phyloP scores from a whole-genome alignment of 2,888 invertebrate genomes.

The Drosophila pullipes region DNA sequence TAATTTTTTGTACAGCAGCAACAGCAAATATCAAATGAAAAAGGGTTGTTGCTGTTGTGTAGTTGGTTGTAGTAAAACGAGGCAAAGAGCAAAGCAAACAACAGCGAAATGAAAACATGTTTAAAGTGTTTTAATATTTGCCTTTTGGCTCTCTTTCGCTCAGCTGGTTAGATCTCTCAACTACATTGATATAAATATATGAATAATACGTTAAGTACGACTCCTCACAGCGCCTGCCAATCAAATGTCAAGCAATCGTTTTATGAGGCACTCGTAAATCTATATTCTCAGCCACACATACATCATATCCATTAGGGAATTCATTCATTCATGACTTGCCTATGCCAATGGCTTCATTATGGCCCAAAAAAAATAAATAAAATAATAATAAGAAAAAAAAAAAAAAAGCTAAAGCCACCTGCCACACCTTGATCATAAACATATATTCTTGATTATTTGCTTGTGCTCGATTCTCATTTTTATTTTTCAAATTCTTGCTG shows the following conservation, averaged over 20 bases:
- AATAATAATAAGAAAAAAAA: not conserved
- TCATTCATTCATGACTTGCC: conserved; percentile 37
- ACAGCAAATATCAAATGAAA: conserved; percentile 49
- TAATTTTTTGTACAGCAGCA: conserved; percentile 57
- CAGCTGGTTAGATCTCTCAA: conserved; percentile 12
- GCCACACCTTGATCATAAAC: conserved; percentile 65
- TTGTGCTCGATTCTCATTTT: conserved; percentile 55
- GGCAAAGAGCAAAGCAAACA: conserved; percentile 71
- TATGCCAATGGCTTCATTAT: conserved; percentile 68
- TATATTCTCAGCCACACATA: conserved; percentile 17
- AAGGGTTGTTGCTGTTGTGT: conserved; percentile 57
- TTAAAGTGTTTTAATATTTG: conserved; percentile 67
- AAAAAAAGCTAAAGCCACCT: conserved; percentile 41
- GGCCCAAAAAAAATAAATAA: conserved; percentile 16
- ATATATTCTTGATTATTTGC: conserved; percentile 58
- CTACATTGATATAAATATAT: not conserved
- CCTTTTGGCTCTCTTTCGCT: conserved; percentile 30
- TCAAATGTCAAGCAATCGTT: conserved; percentile 55
- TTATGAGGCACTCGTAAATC: conserved; percentile 34
- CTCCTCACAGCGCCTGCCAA: conserved; percentile 32
- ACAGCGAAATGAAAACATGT: conserved; percentile 63
- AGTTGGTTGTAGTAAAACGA: conserved; percentile 62
- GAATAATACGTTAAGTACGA: conserved; percentile 11
- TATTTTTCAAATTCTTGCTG: conserved; percentile 16
- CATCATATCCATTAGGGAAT: conserved; percentile 40